Conservation (phyloP, 2,797 vertebrate species). For the Hypotaenidia okinawae region DNA sequence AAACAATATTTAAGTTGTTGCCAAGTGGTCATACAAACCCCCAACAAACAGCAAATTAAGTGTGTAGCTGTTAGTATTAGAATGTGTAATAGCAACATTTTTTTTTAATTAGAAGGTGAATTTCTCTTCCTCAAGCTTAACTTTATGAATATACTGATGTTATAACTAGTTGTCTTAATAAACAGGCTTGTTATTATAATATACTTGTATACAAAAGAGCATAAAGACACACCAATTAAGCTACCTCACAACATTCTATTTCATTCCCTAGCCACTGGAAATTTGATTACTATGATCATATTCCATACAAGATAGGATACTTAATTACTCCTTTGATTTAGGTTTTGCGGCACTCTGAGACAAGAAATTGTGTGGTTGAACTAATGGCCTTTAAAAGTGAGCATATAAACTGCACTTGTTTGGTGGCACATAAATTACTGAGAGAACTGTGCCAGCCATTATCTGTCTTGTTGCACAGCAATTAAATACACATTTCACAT, state of each 20-base stretch:
- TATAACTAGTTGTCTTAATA: not conserved
- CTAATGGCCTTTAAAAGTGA: not conserved
- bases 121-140: not conserved
- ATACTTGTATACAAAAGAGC: not conserved
- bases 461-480: conserved; percentile 5
- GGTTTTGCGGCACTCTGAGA: not conserved
- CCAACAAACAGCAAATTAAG: not conserved
- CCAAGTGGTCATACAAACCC: not conserved
- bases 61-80: accelerated
- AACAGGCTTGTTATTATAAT: not conserved
- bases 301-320: not conserved
- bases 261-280: not conserved
- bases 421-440: conserved; percentile 51
- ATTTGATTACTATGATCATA: not conserved
- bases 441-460: conserved; percentile 40
- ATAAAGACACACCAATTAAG: not conserved
- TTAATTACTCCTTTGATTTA: not conserved
- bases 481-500: conserved; percentile 66
- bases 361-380: not conserved
- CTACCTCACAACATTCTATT: not conserved
- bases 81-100: not conserved
- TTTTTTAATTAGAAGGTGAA: not conserved
- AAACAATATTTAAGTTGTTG: not conserved
- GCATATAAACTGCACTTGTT: conserved; percentile 60
- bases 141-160: not conserved